Evolutionary conservation across 2,113 vertebrate genomes (phyloP).

Genomic region (Callopanchax toddi): DNA sequence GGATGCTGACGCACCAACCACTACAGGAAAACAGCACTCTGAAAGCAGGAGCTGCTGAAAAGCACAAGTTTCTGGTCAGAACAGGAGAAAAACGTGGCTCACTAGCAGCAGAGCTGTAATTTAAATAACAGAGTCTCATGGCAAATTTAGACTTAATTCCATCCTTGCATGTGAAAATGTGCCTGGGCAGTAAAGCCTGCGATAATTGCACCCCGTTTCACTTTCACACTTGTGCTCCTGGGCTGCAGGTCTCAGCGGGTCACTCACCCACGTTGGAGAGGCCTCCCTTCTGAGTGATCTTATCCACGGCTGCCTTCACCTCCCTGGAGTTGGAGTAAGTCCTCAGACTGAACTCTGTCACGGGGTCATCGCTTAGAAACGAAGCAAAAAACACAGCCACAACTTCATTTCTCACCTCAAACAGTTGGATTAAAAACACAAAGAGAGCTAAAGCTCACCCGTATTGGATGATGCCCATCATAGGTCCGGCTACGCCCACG

Average conservation of each 20-base stretch:
- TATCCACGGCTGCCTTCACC: conserved; percentile 86
- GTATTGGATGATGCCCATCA: conserved; percentile 95
- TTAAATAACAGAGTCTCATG: conserved; percentile 61
- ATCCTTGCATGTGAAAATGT: conserved; percentile 66
- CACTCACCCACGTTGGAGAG: conserved; percentile 93
- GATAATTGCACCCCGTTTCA: conserved; percentile 60
- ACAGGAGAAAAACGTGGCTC: conserved; percentile 53
- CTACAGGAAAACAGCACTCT: conserved; percentile 44
- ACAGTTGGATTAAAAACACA: not conserved
- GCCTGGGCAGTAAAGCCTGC: conserved; percentile 48
- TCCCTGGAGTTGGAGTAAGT: conserved; percentile 85
- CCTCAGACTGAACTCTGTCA: conserved; percentile 90
- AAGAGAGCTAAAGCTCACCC: conserved; percentile 78
- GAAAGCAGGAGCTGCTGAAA: conserved; percentile 48
- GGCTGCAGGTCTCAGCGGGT: conserved; percentile 19
- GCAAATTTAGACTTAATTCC: conserved; percentile 79
- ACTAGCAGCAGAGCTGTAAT: conserved; percentile 70
- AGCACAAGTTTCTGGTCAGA: conserved; percentile 48
- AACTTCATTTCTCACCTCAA: not conserved
- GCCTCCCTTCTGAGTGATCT: conserved; percentile 92
- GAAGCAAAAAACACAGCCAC: conserved; percentile 23
- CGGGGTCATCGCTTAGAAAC: conserved; percentile 87
- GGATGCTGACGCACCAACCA: conserved; percentile 44
- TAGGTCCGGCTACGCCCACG: conserved; percentile 85
- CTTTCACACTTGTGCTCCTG: conserved; percentile 61